phyloP scores from a whole-genome alignment of 2,113 vertebrate species.

The Phoxinus phoxinus region DNA sequence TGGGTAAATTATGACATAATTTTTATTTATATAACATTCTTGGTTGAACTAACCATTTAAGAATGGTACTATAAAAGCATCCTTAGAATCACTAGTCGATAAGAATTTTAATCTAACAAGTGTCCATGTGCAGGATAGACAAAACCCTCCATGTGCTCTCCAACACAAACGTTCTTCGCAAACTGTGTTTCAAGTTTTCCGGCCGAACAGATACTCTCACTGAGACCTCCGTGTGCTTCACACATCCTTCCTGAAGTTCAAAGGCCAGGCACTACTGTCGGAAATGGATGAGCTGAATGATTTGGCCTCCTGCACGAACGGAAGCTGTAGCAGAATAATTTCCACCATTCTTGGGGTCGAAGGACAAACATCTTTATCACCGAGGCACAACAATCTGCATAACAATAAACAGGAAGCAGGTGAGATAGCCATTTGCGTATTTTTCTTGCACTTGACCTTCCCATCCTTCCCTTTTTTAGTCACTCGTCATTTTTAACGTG shows the following conservation, averaged over 20 bases:
- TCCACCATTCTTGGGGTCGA: slow-evolving; percentile 62
- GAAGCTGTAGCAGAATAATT: slow-evolving; percentile 66
- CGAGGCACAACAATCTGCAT: slow-evolving; percentile 52
- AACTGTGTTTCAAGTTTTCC: slow-evolving; percentile 32
- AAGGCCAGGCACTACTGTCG: slow-evolving; percentile 31
- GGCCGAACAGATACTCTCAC: slow-evolving; percentile 15
- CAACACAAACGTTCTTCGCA: background rate
- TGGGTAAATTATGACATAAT: no score
- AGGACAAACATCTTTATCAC: slow-evolving; percentile 63
- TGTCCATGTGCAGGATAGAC: background rate
- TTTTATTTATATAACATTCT: no score
- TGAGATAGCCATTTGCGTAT: slow-evolving; percentile 57
- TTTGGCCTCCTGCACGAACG: slow-evolving; percentile 55
- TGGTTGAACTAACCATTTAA: no score
- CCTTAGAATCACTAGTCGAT: background rate
- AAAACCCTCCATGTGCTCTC: background rate
- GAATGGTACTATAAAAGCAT: background rate
- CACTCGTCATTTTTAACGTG: slow-evolving; percentile 33
- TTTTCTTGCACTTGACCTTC: slow-evolving; percentile 64
- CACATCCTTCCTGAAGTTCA: slow-evolving; percentile 46
- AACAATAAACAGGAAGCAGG: slow-evolving; percentile 79
- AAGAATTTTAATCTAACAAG: background rate
- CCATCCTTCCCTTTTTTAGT: slow-evolving; percentile 66
- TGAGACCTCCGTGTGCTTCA: background rate
- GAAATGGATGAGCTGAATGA: slow-evolving; percentile 44